Evolutionary conservation across 2,113 vertebrate genomes (phyloP), one percentile per base, ranked within the genome.

Genomic region (Gulo gulo): DNA sequence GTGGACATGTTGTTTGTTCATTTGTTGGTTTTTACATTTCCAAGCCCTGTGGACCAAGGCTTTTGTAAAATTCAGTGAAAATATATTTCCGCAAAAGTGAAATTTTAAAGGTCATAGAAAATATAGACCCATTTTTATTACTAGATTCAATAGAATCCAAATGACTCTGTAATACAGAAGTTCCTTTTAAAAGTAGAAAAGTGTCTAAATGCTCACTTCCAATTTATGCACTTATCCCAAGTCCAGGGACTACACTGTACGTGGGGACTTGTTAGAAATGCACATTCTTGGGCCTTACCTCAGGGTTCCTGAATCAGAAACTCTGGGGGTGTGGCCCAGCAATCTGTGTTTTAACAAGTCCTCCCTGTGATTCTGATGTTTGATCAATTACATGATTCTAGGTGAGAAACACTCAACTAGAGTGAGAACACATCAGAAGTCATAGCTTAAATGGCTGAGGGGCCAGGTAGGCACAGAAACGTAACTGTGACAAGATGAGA

Each of bases 41-140:
- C 21, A 97, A n/a, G 76, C 15, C 36, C 29, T 47, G 2, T 21
- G 47, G 29, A 78, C 59, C 67, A 55, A 47, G 69, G 50, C 74
- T 88, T 78, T 55, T 65, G n/a, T 71, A 82, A 93, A 87, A 94
- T 88, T 57, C 23, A 95, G 84, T 61, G 71, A 63, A 89, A 90
- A 96, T 61, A 65, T 18, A 59, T 74, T 78, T 85, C 57, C 36
- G 42, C 39, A 82, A 96, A 93, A 89, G 63, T 63, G 20, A 71
- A 95, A 86, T 61, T 87, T 71, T 55, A 1, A 91, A 45, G 31
- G 20, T 61, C 69, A 86, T 8, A 84, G 73, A 95, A 95, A 97
- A 73, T 42, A 3, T 1, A 95, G 76, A 50, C 20, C 26, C 15
- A 18, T 71, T 23, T 81, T 52, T 73, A 74, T 71, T 55, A 84